Evolutionary conservation across 2,797 vertebrate species (phyloP), one percentile per base, ranked within the genome.

Genomic region (Hafferia zeledoni): DNA sequence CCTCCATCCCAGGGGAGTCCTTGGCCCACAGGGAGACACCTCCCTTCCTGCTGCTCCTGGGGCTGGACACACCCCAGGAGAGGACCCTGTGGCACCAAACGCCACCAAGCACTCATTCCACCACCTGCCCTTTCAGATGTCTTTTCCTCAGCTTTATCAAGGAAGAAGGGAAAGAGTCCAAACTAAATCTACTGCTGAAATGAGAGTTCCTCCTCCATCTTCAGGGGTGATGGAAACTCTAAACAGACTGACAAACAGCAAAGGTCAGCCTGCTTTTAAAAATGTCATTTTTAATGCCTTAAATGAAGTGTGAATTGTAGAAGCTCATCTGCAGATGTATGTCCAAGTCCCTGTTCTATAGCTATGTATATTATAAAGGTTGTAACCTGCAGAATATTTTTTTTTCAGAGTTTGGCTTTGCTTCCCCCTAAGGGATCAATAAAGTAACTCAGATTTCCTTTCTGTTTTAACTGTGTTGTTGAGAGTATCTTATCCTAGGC

Each of bases 381-480:
- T 77, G 70, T 37, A 94, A 39, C 18, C 35, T 79, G 22, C 25
- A 79, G 70, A 72, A 7, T 31, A 28, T 6, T 71, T 80, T 75
- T 75, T 61, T 82, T 75, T 65, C 3, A 5, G 65, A 78, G n/a
- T 79, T 94, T 91, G 64, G 79, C 83, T 92, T 85, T 69, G 14
- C 74, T 63, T 75, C 50, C 56, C 91, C 94, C 81, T 55, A 43
- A 83, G 89, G 41, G 93, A 95, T 89, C 89, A 87, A 94, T 93
- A 95, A 93, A 95, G 75, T 76, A 85, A 77, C 56, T 94, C 76
- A 70, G 64, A 83, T 89, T 91, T 91, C 87, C 78, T 92, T 79
- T 75, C 71, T 61, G 4, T 63, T 86, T n/a, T 90, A 93, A 75
- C 75, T 69, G 46, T 57, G 59, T 9, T 61, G 83, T 78, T 93